Percentiles rank a stretch among this genome's conserved stretches.
phyloP scores from a whole-genome alignment of 2,113 vertebrate genomes.

The Oophaga pumilio region DNA sequence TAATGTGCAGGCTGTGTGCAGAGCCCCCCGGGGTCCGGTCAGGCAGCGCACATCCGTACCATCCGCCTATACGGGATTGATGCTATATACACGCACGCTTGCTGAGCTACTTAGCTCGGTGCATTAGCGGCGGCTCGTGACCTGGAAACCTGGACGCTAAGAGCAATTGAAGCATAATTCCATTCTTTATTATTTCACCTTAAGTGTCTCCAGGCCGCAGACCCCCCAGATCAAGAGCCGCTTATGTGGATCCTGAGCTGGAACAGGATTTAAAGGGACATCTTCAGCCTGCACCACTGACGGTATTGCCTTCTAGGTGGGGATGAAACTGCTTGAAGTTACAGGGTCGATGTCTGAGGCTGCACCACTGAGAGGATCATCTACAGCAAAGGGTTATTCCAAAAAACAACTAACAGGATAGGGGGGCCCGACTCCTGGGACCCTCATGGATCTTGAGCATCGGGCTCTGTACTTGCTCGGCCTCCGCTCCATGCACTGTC shows the following conservation, averaged over 20 bases:
- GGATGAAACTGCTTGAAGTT: not conserved
- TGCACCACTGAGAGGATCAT: not conserved
- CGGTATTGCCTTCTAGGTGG: not conserved
- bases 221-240: not conserved
- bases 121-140: constrained; percentile 19
- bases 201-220: constrained; percentile 27
- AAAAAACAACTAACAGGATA: too few relatives aligned
- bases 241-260: constrained; percentile 4
- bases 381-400: too few relatives aligned
- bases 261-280: not conserved
- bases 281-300: too few relatives aligned
- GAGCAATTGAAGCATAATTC: constrained; percentile 48
- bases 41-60: constrained; percentile 1
- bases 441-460: too few relatives aligned
- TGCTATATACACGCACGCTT: constrained; percentile 34
- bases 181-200: constrained; percentile 44
- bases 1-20: not conserved
- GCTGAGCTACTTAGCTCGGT: constrained; percentile 30
- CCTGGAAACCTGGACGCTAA: constrained; percentile 34
- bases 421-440: too few relatives aligned
- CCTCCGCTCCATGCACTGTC: too few relatives aligned
- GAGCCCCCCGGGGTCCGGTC: not conserved
- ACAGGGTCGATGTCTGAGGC: not conserved
- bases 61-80: constrained; percentile 36
- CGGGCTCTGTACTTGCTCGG: too few relatives aligned